Evolutionary conservation across 2,888 invertebrate genomes (phyloP), one percentile per base, ranked within the genome.

Genomic region (Mythimna loreyi): DNA sequence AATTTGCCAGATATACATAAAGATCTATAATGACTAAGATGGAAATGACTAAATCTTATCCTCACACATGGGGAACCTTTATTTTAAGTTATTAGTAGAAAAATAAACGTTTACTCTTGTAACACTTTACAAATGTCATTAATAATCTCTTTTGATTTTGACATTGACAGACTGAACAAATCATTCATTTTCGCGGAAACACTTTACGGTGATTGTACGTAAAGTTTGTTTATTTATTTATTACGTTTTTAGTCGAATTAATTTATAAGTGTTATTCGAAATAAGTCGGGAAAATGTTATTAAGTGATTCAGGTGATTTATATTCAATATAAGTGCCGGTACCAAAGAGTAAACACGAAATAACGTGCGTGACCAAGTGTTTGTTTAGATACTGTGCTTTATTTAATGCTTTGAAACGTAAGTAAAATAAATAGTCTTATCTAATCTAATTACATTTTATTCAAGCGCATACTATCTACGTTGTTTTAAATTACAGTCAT

Each of bases 331-430:
- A 65, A 52, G 69, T 83, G 80, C 56, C 30, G 28, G 19, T 62
- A 72, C 23, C 21, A 45, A 47, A 62, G n/a, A 49, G 56, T 52
- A 69, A 60, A 57, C 3, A 62, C 36, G 13, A 47, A 62, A 66
- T 55, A 66, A 63, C 70, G 65, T 58, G 58, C 19, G 58, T 80
- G 82, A 72, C 4, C 55, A 56, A 72, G 74, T 81, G 84, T 64
- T 72, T 64, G 60, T 72, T 67, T 58, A 59, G n/a, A 43, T 33
- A 70, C 7, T 28, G 61, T 73, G 47, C 1, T 59, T 25, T 9
- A 67, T 62, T n/a, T 49, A 50, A 61, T 65, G 28, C 60, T 67
- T 28, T 56, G 21, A 64, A 69, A 64, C 66, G 81, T 81, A 68
- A 81, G 81, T 82, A 62, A 64, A 75, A 2, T 50, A 60, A 23